Evolutionary conservation across 2,113 vertebrate species (phyloP), one percentile per base, ranked within the genome.

Genomic region (Hyperoodon ampullatus): DNA sequence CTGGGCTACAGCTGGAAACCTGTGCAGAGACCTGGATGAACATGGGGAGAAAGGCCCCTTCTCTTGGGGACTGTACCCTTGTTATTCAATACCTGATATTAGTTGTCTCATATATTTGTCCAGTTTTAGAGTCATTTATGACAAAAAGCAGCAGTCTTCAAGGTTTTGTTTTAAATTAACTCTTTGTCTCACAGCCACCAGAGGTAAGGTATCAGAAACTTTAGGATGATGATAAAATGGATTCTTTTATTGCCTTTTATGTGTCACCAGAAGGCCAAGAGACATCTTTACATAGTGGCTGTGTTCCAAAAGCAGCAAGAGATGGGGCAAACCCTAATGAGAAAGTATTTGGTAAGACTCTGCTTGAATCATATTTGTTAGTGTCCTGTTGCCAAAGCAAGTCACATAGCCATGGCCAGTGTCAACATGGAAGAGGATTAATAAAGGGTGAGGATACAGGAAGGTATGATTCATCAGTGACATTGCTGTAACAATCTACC

Each of bases 131-230:
- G 33, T 83, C 42, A 72, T 78, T 97, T 82, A 74, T 94, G 85
- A 94, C 84, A 88, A 96, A 80, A 92, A 65, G 18, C 21, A 55
- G 26, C 93, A 72, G 66, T 86, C 71, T 30, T 61, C 11, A 35
- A 35, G 44, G 66, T n/a, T 97, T 91, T 93, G 81, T 94, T 91
- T 91, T 85, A 74, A 85, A 88, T 74, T 68, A 88, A 68, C 39
- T 95, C 68, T 96, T 88, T 90, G 66, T 70, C 71, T 84, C 78
- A 42, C 50, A 35, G 9, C 39, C 93, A 42, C 60, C 42, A 74
- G 55, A 78, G 50, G 60, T 23, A 96, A 92, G 23, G 10, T 47
- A 66, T 28, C 18, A 82, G 75, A 83, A 93, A 39, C n/a, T 77
- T 71, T 60, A 68, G 55, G 74, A 93, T n/a, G 82, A 77, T 26